These are phyloP conservation scores for Liparis tanakae DNA, from an alignment of 2,797 vertebrate species.

Conservation along the genomic window DNA sequence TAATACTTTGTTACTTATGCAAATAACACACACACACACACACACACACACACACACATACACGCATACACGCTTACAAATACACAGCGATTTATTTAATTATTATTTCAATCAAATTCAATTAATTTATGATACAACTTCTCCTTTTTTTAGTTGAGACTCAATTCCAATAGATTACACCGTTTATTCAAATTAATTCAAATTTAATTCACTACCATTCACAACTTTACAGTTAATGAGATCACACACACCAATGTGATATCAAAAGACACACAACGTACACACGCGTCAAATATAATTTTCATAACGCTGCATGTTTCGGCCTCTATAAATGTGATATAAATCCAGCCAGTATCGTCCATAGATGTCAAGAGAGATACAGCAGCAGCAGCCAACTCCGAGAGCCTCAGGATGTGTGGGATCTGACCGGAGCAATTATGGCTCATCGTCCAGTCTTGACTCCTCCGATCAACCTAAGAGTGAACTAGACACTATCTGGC, in stretches of 20 bases:
- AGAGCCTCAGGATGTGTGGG: slow-evolving; percentile 39
- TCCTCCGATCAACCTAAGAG: slow-evolving; percentile 35
- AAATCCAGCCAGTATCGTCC: neutral
- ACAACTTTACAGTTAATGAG: neutral
- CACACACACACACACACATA: too few relatives aligned
- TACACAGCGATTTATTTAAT: neutral
- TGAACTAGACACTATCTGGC: neutral
- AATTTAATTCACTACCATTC: neutral
- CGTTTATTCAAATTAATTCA: neutral
- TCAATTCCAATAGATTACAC: neutral
- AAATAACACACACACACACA: too few relatives aligned
- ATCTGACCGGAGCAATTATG: slow-evolving; percentile 28
- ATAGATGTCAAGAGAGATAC: slow-evolving; percentile 18
- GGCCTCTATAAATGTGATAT: neutral
- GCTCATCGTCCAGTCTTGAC: slow-evolving; percentile 35
- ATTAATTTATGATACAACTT: neutral
- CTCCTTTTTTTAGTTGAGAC: neutral
- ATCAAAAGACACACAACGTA: neutral
- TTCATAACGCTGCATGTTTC: neutral
- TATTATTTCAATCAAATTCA: slow-evolving; percentile 9
- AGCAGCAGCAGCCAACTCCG: slow-evolving; percentile 10
- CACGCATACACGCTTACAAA: too few relatives aligned
- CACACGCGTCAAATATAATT: neutral
- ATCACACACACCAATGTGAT: neutral
- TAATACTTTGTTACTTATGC: too few relatives aligned